These are phyloP conservation scores for Esperia sulphurella DNA, from an alignment of 2,888 invertebrate species.

Conservation along the genomic window DNA sequence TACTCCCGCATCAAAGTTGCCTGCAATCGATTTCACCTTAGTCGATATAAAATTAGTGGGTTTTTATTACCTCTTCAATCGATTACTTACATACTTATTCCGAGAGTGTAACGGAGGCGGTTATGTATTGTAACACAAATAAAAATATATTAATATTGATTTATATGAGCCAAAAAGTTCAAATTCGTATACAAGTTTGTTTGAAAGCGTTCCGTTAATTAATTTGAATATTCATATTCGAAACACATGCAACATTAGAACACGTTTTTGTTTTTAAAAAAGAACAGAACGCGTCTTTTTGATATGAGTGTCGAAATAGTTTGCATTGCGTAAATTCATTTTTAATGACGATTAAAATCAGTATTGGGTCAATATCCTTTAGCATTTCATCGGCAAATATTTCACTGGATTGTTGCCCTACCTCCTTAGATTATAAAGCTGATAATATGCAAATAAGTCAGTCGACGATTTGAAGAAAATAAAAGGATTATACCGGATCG, in stretches of 20 bases:
- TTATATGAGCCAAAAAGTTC: conserved; percentile 38
- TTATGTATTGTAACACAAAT: conserved; percentile 31
- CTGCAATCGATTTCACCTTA: conserved; percentile 54
- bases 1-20: conserved; percentile 44
- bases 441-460: conserved; percentile 72
- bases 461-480: conserved; percentile 60
- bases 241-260: conserved; percentile 5
- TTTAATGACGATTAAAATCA: conserved; percentile 30
- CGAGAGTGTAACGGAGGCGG: conserved; percentile 29
- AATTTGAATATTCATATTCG: conserved; percentile 28
- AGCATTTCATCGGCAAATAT: conserved; percentile 66
- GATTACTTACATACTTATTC: conserved; percentile 27
- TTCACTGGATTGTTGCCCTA: conserved; percentile 64
- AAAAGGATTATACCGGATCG: conserved; percentile 60
- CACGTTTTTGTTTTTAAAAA: background rate
- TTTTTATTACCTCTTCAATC: conserved; percentile 25
- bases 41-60: conserved; percentile 48
- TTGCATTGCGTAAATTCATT: conserved; percentile 26
- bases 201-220: conserved; percentile 36
- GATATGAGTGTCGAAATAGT: conserved; percentile 18
- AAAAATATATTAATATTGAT: conserved; percentile 40
- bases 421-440: conserved; percentile 61
- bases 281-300: conserved; percentile 2
- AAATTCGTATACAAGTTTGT: conserved; percentile 39
- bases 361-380: conserved; percentile 48